A percentile compares a stretch with the other conserved stretches of the same genome.
Conservation (phyloP, 2,888 invertebrate species). For the Tetramorium bicarinatum region DNA sequence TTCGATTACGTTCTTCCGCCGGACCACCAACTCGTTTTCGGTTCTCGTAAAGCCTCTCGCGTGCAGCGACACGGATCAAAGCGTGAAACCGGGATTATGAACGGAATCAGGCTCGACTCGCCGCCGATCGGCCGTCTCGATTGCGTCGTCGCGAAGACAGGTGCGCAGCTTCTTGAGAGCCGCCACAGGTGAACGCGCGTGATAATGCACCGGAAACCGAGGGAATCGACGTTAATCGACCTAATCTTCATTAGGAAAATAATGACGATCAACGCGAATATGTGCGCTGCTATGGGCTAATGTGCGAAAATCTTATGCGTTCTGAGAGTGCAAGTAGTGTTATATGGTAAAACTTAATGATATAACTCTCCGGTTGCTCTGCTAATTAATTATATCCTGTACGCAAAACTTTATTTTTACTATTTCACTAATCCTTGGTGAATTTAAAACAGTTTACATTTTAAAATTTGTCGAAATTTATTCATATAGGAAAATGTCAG, state of each 20-base stretch:
- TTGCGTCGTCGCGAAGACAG: conserved; percentile 42
- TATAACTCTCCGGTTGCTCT: neutral
- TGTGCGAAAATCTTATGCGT: conserved; percentile 10
- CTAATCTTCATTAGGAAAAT: conserved; percentile 32
- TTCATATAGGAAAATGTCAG: neutral
- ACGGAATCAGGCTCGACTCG: conserved; percentile 29
- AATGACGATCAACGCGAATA: conserved; percentile 10
- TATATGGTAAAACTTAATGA: neutral
- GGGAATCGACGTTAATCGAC: conserved; percentile 35
- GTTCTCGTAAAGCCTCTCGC: conserved; percentile 33
- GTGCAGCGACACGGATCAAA: conserved; percentile 58
- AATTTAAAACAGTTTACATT: neutral
- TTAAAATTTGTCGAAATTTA: neutral
- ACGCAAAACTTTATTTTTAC: neutral
- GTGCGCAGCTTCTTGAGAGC: conserved; percentile 46
- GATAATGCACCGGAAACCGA: conserved; percentile 46
- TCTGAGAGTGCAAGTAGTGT: neutral
- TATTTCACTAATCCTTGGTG: neutral
- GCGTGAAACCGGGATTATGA: conserved; percentile 48
- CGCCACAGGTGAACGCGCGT: conserved; percentile 44
- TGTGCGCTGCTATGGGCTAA: neutral
- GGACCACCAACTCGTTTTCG: conserved; percentile 41
- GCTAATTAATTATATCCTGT: neutral
- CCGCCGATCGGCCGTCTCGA: conserved; percentile 17
- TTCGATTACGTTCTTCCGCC: conserved; percentile 45